Base-by-base conservation (phyloP, 2,113 vertebrate species). In the Micromys minutus region DNA sequence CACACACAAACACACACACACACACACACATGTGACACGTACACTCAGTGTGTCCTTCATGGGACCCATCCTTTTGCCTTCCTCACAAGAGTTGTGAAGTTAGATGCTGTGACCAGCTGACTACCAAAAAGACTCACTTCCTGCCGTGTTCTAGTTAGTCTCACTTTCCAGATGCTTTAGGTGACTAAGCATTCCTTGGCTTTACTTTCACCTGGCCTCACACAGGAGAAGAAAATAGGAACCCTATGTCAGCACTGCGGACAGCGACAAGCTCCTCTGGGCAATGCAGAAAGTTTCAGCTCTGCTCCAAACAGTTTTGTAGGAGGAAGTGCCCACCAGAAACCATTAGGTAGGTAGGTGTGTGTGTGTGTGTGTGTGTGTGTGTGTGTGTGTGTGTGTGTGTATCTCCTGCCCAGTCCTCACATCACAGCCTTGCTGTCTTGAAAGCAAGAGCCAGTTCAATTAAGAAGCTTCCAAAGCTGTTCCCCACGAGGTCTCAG, bases 181-280 rank as follows among this genome's bases (percentile, higher is more conserved):
- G 12, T 55, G 36, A 7, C 36, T 74, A 74, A 88, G 81, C 50
- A 79, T 63, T 50, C 24, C 71, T 52, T 3, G 12, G 50, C 69
- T 84, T 75, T 59, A n/a, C 75, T 50, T 72, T 74, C 94, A 59
- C 57, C 86, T 85, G 59, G n/a, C 65, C 81, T 85, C 87, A 74
- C 0, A 9, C 36, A 57, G 31, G 81, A 67, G 71, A 42, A 61
- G 57, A 61, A 42, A 61, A 61, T 13, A 84, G 76, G 80, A 74
- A 39, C 39, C 55, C 71, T 24, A 36, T 26, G 81, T 97, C 97
- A 98, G 97, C 85, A 98, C 97, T 94, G 29, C 96, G 97, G 97
- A 98, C 96, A 98, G 97, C 94, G 42, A 79, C 95, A 86, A 0
- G 24, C 85, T 95, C 84, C 57, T 12, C 2, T 7, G 5, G 29